phyloP scores from a whole-genome alignment of 2,797 vertebrate genomes.

The Pempheris klunzingeri region DNA sequence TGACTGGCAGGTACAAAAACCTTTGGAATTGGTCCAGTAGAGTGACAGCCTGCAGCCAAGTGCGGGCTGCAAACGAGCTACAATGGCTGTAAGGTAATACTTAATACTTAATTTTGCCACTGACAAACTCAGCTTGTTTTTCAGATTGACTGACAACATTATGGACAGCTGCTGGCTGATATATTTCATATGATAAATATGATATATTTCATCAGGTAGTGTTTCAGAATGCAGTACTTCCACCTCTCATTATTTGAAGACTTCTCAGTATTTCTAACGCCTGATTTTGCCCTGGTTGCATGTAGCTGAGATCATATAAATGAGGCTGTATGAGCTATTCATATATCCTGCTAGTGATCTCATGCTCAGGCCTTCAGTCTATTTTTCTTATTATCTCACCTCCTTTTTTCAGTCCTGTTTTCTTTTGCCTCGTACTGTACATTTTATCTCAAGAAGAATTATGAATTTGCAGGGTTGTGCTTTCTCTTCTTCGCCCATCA shows the following conservation, averaged over 20 bases:
- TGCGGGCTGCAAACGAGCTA: too few species aligned
- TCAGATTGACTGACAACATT: too few species aligned
- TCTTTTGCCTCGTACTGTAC: slow-evolving; percentile 15
- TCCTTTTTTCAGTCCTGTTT: slow-evolving; percentile 20
- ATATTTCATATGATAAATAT: too few species aligned
- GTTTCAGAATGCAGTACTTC: neutral
- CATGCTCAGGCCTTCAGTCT: neutral
- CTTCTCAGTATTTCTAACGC: neutral
- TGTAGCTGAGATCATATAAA: neutral
- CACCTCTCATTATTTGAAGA: neutral
- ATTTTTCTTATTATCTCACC: slow-evolving; percentile 18
- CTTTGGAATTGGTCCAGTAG: too few species aligned
- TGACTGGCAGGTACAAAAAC: too few species aligned
- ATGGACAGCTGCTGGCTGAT: too few species aligned
- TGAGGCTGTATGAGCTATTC: neutral
- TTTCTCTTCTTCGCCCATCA: slow-evolving; percentile 10
- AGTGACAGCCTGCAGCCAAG: too few species aligned
- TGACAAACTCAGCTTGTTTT: too few species aligned
- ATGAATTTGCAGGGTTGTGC: slow-evolving; percentile 35
- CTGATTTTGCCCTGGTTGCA: neutral
- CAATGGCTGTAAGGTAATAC: too few species aligned
- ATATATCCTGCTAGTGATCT: slow-evolving; percentile 11
- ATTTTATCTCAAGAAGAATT: slow-evolving; percentile 46
- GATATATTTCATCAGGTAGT: neutral
- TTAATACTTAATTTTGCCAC: too few species aligned